These are phyloP conservation scores for Drosophila maculinotata DNA, from an alignment of 2,888 invertebrate genomes.

Conservation along the genomic window DNA sequence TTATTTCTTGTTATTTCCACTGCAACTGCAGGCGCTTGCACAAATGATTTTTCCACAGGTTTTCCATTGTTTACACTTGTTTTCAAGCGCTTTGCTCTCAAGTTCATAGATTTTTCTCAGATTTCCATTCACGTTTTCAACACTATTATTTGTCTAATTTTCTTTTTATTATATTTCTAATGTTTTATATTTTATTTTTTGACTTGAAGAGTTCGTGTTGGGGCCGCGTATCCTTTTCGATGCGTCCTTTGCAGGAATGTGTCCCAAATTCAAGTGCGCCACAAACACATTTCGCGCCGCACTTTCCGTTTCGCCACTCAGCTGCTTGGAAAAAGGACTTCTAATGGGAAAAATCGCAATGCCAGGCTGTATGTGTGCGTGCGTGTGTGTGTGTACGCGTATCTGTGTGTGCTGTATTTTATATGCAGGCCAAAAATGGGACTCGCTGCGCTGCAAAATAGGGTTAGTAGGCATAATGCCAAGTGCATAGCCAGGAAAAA, in stretches of 20 bases:
- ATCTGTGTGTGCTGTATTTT: constrained; percentile 3
- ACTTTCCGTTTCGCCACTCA: constrained; percentile 74
- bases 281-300: constrained; percentile 73
- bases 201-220: background rate
- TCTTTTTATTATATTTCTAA: background rate
- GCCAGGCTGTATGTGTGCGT: constrained; percentile 22
- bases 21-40: constrained; percentile 32
- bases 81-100: constrained; percentile 11
- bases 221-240: constrained; percentile 54
- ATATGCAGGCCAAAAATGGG: constrained; percentile 81
- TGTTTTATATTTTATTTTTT: constrained; percentile 1
- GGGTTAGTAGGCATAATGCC: constrained; percentile 85
- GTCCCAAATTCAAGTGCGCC: constrained; percentile 81
- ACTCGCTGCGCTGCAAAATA: constrained; percentile 84
- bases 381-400: constrained; percentile 20
- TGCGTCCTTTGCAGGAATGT: constrained; percentile 80
- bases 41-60: constrained; percentile 42
- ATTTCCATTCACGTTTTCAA: background rate
- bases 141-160: background rate
- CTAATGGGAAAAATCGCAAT: constrained; percentile 64
- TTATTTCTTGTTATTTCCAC: constrained; percentile 1
- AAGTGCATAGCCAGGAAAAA: constrained; percentile 84
- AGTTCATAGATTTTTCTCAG: background rate
- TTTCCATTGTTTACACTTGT: constrained; percentile 44
- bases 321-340: constrained; percentile 60